Evolutionary conservation across 2,888 invertebrate species (phyloP).

Genomic region (Steinernema hermaphroditum): DNA sequence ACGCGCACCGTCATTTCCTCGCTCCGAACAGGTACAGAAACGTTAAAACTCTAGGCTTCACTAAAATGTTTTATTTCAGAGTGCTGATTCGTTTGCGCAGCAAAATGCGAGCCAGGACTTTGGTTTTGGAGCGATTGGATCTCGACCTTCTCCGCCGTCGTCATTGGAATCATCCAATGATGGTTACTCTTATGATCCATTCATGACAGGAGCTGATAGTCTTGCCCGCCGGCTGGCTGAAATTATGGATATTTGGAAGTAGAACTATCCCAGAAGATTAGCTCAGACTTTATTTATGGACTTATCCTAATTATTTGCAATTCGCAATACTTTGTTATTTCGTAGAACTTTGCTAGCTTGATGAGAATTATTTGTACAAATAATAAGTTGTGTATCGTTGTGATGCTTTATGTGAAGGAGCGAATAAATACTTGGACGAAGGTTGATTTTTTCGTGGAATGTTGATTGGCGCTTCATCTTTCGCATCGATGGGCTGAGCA

Average conservation of each 20-base stretch:
- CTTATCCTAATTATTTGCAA: background rate
- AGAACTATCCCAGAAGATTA: background rate
- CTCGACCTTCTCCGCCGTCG: conserved; percentile 52
- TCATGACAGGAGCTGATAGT: conserved; percentile 7
- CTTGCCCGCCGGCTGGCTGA: conserved; percentile 18
- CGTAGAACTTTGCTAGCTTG: background rate
- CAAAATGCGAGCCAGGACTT: background rate
- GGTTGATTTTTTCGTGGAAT: too few relatives aligned
- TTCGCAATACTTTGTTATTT: conserved; percentile 4
- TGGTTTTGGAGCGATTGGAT: conserved; percentile 15
- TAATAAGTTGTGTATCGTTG: conserved; percentile 16
- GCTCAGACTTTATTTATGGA: conserved; percentile 9
- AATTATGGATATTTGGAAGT: conserved; percentile 24
- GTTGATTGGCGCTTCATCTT: background rate
- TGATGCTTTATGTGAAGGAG: conserved; percentile 15
- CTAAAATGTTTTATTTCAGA: background rate
- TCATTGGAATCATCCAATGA: conserved; percentile 43
- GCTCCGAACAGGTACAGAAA: conserved; percentile 52
- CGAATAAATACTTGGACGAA: too few relatives aligned
- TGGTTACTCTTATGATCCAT: background rate
- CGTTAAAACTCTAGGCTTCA: too few relatives aligned
- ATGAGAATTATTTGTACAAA: conserved; percentile 2
- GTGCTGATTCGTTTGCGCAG: background rate
- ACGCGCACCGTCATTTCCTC: conserved; percentile 35
- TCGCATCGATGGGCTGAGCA: background rate